Conservation (phyloP, 2,888 invertebrate species). For the Seira ritae region DNA sequence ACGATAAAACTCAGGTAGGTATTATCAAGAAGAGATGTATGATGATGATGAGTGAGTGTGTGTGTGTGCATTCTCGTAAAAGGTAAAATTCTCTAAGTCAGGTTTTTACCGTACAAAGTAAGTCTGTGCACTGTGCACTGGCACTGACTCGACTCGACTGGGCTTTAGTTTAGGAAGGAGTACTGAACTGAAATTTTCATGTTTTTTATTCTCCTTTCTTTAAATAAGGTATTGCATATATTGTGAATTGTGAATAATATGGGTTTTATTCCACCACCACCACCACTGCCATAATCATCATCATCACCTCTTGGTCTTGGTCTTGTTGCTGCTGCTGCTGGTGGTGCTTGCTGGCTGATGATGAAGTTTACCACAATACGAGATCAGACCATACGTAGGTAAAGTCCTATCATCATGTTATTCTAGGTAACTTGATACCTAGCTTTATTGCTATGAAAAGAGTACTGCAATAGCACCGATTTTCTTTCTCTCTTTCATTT, state of each 20-base stretch:
- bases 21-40: background rate
- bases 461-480: background rate
- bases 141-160: too few relatives aligned
- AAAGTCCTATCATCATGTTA: conserved; percentile 26
- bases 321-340: background rate
- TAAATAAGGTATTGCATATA: conserved; percentile 30
- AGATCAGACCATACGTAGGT: conserved; percentile 12
- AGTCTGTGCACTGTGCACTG: background rate
- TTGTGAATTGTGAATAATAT: background rate
- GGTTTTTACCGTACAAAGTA: conserved; percentile 16
- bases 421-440: conserved; percentile 42
- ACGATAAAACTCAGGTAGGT: conserved; percentile 10
- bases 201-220: conserved; percentile 1
- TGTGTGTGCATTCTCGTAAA: background rate
- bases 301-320: background rate
- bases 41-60: background rate
- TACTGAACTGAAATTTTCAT: conserved; percentile 22
- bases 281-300: background rate
- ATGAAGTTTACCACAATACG: conserved; percentile 4
- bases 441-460: conserved; percentile 27
- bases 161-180: background rate
- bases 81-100: background rate
- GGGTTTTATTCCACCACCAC: background rate
- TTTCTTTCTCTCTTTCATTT: conserved; percentile 4
- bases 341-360: too few relatives aligned